Evolutionary conservation across 1,140 invertebrate species (phyloP), one percentile per base, ranked within the genome.

Genomic region (Nebria ingens): DNA sequence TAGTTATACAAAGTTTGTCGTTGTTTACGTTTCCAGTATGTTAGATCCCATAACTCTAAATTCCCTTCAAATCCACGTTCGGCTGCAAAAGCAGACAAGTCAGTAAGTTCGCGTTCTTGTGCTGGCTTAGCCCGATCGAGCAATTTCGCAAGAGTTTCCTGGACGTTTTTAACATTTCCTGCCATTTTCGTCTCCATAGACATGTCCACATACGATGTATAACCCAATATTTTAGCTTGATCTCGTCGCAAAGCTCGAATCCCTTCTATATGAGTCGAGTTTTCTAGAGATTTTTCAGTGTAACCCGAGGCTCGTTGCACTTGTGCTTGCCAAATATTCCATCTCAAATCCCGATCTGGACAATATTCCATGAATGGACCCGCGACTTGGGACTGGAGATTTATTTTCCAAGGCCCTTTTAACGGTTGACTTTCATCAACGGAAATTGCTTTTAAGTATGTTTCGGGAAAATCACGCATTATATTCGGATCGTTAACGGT

Each of bases 161-260:
- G 73, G 1, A 95, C 81, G 71, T 86, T 89, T 20, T 88, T 79
- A n/a, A 93, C 70, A 59, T 69, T 85, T 23, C 84, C 86, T 2
- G 91, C 91, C 90, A 97, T 95, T 78, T 95, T 96, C 0, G 90
- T 94, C 75, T 90, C 83, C 89, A 97, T 92, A 22, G 87, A 91
- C 82, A 96, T 83, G 22, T 93, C 82, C 0, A 79, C 84, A 72
- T 78, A 95, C 56, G 77, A 83, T 51, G 85, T 74, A 69, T 82
- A 97, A 40, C 92, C 92, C 49, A 96, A 72, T 19, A 85, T 59
- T 63, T 83, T 75, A 0, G 92, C 91, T 65, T 88, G 80, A 49
- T 85, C 79, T 21, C 67, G 69, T 65, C 89, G 83, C 42, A 80
- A 65, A 25, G 62, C 67, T 25, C 91, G 74, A 45, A 96, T 87